Percentiles rank a stretch among this genome's conserved stretches.
phyloP scores from a whole-genome alignment of 2,888 invertebrate species.

The Hyposoter didymator region DNA sequence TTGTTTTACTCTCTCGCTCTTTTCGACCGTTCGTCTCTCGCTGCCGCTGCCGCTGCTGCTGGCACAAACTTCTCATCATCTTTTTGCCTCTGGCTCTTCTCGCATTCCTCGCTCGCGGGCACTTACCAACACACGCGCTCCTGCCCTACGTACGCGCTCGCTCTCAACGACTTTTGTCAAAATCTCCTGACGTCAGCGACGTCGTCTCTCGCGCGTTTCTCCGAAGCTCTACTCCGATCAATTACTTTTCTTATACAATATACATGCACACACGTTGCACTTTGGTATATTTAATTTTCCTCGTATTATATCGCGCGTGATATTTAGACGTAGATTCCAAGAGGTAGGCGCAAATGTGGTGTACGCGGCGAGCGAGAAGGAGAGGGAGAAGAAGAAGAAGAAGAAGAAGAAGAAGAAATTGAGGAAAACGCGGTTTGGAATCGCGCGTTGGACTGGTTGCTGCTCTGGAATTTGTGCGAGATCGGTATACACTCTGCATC shows the following conservation, averaged over 20 bases:
- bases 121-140: neutral
- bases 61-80: conserved; percentile 50
- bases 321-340: neutral
- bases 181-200: conserved; percentile 51
- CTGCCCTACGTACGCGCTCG: neutral
- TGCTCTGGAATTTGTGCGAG: conserved; percentile 64
- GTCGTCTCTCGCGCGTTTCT: conserved; percentile 6
- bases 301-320: too few relatives aligned
- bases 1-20: conserved; percentile 57
- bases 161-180: conserved; percentile 43
- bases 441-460: conserved; percentile 46
- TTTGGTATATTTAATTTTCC: too few relatives aligned
- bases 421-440: conserved; percentile 21
- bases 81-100: conserved; percentile 59
- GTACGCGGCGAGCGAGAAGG: neutral
- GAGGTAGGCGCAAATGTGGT: neutral
- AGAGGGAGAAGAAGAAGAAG: too few relatives aligned
- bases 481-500: conserved; percentile 28
- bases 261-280: too few relatives aligned
- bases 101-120: conserved; percentile 42
- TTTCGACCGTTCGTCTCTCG: conserved; percentile 34
- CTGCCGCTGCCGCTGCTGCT: too few relatives aligned
- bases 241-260: too few relatives aligned
- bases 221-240: conserved; percentile 9
- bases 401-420: too few relatives aligned